Base-by-base conservation (phyloP, 2,113 vertebrate genomes). In the Ammodytes dubius region DNA sequence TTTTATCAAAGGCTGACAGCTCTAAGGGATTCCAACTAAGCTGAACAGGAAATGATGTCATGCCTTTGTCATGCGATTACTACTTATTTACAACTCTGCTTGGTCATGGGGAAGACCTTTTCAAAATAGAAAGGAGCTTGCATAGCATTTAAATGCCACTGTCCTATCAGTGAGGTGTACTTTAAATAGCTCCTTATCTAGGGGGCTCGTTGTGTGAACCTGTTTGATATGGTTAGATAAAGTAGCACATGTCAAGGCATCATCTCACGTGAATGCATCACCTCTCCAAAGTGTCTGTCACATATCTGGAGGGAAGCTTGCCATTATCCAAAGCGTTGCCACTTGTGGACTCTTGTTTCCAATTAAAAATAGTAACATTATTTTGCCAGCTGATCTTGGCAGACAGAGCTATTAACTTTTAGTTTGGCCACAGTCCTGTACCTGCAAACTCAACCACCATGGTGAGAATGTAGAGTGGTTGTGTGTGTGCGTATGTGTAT, bases 341-440 rank as follows among this genome's bases (percentile, higher is more conserved):
- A 86, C 89, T 84, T 79, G 73, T 67, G 58, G 7, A 52, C 73
- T 7, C 65, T 72, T 49, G 69, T 54, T 83, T 81, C 73, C 74
- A 74, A 77, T 85, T 82, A 70, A 80, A 93, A 91, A 93, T 91
- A 91, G 92, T 70, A 81, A 75, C 87, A 70, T 47, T 74, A 59
- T 79, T 89, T 84, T 90, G 89, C 85, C 85, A 86, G 77, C 82
- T 66, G 70, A 78, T 59, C 12, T 57, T 93, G 87, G 80, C 89
- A 78, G 83, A 68, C 45, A 57, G 53, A 74, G 77, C 82, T 80
- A 78, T 77, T 87, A 79, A 70, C 88, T 84, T 93, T 87, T 47
- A 75, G 65, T 79, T 74, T 92, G 92, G 89, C 86, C 47, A 52
- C 76, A 37, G 71, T 84, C 87, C 90, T 78, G 79, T 75, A 79